Percentiles rank a stretch among this genome's conserved stretches.
Evolutionary conservation across 1,140 invertebrate species (phyloP).

Genomic region (Heliothis virescens): DNA sequence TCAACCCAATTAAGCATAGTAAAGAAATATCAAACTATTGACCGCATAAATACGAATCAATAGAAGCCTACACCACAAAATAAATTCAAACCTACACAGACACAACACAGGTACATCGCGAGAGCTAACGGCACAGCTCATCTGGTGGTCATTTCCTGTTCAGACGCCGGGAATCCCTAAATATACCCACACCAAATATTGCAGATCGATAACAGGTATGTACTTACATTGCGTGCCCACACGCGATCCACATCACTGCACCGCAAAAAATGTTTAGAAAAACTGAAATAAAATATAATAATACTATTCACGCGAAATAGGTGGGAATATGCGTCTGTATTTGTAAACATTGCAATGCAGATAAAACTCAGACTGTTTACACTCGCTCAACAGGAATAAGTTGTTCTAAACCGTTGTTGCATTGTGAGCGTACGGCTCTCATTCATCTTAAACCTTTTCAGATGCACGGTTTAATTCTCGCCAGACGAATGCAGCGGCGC

Average conservation of each 20-base stretch:
- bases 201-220: slow-evolving; percentile 24
- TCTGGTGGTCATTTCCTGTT: slow-evolving; percentile 80
- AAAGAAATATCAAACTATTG: not conserved
- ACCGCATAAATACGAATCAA: not conserved
- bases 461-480: slow-evolving; percentile 77
- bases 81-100: slow-evolving; percentile 9
- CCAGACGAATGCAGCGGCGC: slow-evolving; percentile 68
- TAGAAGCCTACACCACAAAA: not conserved
- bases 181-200: slow-evolving; percentile 53
- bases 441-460: slow-evolving; percentile 85
- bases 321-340: slow-evolving; percentile 5
- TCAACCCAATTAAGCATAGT: too few species aligned
- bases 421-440: slow-evolving; percentile 77
- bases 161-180: slow-evolving; percentile 67
- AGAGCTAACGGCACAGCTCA: slow-evolving; percentile 65
- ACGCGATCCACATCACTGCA: not conserved
- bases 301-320: slow-evolving; percentile 30
- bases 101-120: slow-evolving; percentile 31
- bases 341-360: slow-evolving; percentile 59
- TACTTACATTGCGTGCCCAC: not conserved
- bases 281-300: slow-evolving; percentile 27
- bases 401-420: slow-evolving; percentile 81
- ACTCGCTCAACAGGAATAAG: slow-evolving; percentile 76
- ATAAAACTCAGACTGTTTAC: slow-evolving; percentile 75
- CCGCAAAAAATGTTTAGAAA: not conserved